These are phyloP conservation scores for Drusus annulatus DNA, from an alignment of 1,140 invertebrate species.

Conservation along the genomic window DNA sequence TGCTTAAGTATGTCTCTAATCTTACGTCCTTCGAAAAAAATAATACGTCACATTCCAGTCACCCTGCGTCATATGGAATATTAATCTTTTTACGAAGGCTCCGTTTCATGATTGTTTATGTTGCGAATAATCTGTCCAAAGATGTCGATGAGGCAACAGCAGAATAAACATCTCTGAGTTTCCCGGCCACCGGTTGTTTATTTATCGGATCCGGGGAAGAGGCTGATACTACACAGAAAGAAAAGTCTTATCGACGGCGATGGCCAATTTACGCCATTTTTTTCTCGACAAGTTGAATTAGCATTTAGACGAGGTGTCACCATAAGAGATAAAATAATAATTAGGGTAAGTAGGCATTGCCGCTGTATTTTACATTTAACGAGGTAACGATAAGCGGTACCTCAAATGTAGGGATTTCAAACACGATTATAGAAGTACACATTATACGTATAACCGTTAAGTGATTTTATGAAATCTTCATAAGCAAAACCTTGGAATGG, in stretches of 20 bases:
- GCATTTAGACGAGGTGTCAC: slow-evolving; percentile 28
- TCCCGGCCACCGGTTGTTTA: slow-evolving; percentile 46
- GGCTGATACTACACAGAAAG: background rate
- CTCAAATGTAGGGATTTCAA: too few species aligned
- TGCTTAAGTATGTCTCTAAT: too few species aligned
- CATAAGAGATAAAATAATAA: background rate
- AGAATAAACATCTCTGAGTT: slow-evolving; percentile 50
- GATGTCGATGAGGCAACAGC: slow-evolving; percentile 54
- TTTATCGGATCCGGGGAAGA: slow-evolving; percentile 43
- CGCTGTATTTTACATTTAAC: too few species aligned
- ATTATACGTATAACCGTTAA: too few species aligned
- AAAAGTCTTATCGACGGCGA: slow-evolving; percentile 9
- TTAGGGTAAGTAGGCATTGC: too few species aligned
- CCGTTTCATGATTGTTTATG: slow-evolving; percentile 48
- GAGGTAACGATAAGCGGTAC: too few species aligned
- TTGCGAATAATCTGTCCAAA: slow-evolving; percentile 52
- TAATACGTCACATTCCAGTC: too few species aligned
- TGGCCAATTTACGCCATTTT: background rate
- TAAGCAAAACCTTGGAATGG: too few species aligned
- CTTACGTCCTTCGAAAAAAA: too few species aligned
- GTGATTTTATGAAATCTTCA: too few species aligned
- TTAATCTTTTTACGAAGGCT: background rate
- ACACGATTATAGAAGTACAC: too few species aligned
- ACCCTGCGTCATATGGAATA: too few species aligned
- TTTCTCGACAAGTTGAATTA: slow-evolving; percentile 5